Conservation (phyloP, 1,140 invertebrate species). For the Choristoneura fumiferana region DNA sequence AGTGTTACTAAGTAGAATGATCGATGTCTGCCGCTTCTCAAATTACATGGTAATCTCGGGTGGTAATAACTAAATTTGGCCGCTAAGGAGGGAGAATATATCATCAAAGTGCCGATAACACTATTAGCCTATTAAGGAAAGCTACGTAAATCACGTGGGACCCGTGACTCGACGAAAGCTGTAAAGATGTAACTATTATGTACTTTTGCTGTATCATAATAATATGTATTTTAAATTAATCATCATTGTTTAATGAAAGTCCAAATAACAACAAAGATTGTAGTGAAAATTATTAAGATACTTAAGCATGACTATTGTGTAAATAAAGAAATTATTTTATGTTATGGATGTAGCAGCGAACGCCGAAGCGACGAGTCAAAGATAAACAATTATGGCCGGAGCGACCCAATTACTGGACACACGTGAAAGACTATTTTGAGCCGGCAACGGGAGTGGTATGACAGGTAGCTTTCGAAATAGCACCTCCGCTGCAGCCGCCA, state of each 20-base stretch:
- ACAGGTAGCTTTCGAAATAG: conserved; percentile 68
- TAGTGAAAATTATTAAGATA: no score
- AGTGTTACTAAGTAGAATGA: conserved; percentile 32
- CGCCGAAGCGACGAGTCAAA: conserved; percentile 53
- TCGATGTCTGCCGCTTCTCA: conserved; percentile 51
- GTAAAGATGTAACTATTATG: no score
- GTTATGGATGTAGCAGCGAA: conserved; percentile 36
- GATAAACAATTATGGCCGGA: conserved; percentile 65
- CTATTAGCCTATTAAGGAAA: conserved; percentile 31
- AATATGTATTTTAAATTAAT: no score
- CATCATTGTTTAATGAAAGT: no score
- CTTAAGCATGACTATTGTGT: no score
- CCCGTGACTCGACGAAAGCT: conserved; percentile 31
- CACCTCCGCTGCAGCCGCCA: conserved; percentile 27
- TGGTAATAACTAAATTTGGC: conserved; percentile 68
- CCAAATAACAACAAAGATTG: no score
- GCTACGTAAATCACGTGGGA: conserved; percentile 24
- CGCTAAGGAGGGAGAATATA: conserved; percentile 42
- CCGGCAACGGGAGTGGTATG: conserved; percentile 48
- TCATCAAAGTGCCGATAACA: conserved; percentile 42
- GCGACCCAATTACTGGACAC: conserved; percentile 62
- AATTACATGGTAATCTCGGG: conserved; percentile 55
- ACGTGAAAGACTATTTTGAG: conserved; percentile 68
- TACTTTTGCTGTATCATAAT: no score
- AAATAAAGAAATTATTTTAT: background rate